These are phyloP conservation scores for Porphyrio hochstetteri DNA, from an alignment of 2,113 vertebrate genomes.

Conservation along the genomic window DNA sequence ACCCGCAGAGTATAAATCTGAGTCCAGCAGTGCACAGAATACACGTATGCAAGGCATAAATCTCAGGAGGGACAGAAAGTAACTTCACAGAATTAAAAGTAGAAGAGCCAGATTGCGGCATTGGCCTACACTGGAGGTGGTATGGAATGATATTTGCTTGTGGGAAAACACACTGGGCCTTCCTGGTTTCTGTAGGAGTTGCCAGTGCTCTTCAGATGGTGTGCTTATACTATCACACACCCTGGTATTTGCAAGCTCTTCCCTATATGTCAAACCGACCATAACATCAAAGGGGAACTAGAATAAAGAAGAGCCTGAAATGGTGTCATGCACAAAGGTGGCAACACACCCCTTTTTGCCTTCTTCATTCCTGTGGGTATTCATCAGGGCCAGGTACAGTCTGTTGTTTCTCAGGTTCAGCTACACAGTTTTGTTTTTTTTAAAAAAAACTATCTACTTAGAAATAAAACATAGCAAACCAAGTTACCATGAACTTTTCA, in stretches of 20 bases:
- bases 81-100: constrained; percentile 22
- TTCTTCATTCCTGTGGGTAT: background rate
- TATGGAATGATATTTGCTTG: background rate
- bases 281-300: constrained; percentile 7
- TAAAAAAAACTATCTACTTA: background rate
- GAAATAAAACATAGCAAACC: constrained; percentile 6
- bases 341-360: background rate
- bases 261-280: background rate
- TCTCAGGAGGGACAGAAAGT: background rate
- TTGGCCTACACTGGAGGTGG: background rate
- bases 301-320: constrained; percentile 41
- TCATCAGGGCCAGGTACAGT: background rate
- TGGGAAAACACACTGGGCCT: background rate
- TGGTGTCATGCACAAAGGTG: background rate
- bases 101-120: background rate
- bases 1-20: constrained; percentile 8
- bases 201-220: background rate
- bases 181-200: background rate
- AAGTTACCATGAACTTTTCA: background rate
- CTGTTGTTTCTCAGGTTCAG: background rate
- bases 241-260: background rate
- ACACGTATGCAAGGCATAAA: background rate
- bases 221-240: background rate
- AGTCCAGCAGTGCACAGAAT: background rate
- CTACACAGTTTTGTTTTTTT: background rate